Evolutionary conservation across 2,797 vertebrate genomes (phyloP).

Genomic region (Malacoctenus gilli): DNA sequence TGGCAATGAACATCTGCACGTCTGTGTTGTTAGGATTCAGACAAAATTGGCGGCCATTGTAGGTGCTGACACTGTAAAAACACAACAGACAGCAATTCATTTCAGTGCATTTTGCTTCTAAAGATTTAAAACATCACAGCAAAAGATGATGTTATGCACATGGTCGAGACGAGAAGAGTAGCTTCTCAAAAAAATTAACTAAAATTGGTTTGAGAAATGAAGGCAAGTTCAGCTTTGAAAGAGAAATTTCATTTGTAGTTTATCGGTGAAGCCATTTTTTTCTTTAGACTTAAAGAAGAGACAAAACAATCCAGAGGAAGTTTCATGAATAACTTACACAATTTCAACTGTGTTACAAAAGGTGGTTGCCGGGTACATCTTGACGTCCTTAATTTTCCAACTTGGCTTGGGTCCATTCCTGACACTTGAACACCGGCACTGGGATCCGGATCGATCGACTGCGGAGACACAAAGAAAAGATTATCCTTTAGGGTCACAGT

Average conservation of each 20-base stretch:
- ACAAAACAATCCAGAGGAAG: too few relatives aligned
- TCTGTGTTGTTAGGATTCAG: constrained; percentile 39
- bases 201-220: too few relatives aligned
- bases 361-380: constrained; percentile 52
- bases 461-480: too few relatives aligned
- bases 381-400: constrained; percentile 49
- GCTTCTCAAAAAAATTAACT: too few relatives aligned
- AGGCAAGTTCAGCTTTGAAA: too few relatives aligned
- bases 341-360: constrained; percentile 73
- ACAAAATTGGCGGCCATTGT: constrained; percentile 50
- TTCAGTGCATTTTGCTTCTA: too few relatives aligned
- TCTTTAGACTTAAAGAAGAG: too few relatives aligned
- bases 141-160: too few relatives aligned
- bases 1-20: constrained; percentile 15
- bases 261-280: too few relatives aligned
- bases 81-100: constrained; percentile 15
- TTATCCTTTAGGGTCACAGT: too few relatives aligned
- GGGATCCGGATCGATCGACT: constrained; percentile 6
- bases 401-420: fast-evolving
- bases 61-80: constrained; percentile 58
- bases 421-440: constrained; percentile 59
- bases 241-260: too few relatives aligned
- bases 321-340: constrained; percentile 62
- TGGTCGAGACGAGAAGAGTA: too few relatives aligned
- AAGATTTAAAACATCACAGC: not conserved